A percentile compares a stretch with the other conserved stretches of the same genome.
phyloP scores from a whole-genome alignment of 2,113 vertebrate genomes.

The Brevimyrus niger region DNA sequence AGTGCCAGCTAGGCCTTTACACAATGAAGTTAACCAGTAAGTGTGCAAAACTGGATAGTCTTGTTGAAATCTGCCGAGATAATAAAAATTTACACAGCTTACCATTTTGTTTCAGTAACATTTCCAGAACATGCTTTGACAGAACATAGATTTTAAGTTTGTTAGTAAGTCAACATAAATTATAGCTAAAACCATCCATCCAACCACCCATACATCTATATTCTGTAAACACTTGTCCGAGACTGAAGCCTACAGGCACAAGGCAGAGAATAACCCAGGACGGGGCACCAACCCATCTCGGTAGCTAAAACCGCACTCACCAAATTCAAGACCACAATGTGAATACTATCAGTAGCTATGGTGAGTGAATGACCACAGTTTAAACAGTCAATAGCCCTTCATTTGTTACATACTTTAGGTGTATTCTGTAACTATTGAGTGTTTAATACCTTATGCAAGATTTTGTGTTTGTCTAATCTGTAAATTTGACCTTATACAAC shows the following conservation, averaged over 20 bases:
- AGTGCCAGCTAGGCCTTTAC: background rate
- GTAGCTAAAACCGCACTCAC: background rate
- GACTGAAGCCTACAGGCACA: too few relatives aligned
- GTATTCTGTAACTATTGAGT: background rate
- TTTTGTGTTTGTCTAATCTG: background rate
- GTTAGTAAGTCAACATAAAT: background rate
- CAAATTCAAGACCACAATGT: background rate
- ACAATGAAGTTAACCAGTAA: background rate
- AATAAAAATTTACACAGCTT: slow-evolving; percentile 36
- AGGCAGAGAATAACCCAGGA: too few relatives aligned
- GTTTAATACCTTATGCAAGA: background rate
- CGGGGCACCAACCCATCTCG: too few relatives aligned
- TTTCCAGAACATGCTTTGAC: background rate
- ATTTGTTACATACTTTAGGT: background rate
- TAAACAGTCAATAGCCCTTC: background rate
- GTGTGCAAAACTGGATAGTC: background rate
- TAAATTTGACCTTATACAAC: background rate
- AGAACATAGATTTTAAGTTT: background rate
- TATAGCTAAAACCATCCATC: background rate
- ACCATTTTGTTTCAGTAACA: slow-evolving; percentile 35
- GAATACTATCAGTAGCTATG: background rate
- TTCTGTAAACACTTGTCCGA: too few relatives aligned
- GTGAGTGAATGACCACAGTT: background rate
- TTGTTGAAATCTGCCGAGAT: slow-evolving; percentile 1
- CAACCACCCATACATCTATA: too few relatives aligned